A percentile compares a stretch with the other conserved stretches of the same genome.
Evolutionary conservation across 2,113 vertebrate species (phyloP).

Genomic region (Perccottus glenii): DNA sequence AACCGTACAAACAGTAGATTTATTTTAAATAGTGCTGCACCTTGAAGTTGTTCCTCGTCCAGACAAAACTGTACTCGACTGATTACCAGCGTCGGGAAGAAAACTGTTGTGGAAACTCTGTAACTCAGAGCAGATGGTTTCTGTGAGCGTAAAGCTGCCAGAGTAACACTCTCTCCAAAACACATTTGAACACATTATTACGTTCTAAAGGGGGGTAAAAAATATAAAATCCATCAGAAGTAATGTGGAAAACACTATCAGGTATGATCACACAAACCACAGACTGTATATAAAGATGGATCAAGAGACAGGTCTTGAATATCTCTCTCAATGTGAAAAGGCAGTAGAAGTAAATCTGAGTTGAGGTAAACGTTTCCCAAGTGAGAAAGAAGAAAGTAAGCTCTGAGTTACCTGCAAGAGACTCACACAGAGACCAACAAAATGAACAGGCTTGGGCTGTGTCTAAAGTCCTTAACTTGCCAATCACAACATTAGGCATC

Average conservation of each 20-base stretch:
- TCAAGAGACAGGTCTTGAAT: no score
- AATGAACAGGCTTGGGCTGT: no score
- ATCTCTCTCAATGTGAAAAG: not conserved
- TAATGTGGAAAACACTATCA: slow-evolving; percentile 49
- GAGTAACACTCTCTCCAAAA: not conserved
- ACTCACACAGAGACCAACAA: no score
- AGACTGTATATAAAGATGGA: not conserved
- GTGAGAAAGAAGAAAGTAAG: no score
- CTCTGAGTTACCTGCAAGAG: no score
- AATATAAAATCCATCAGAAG: slow-evolving; percentile 2
- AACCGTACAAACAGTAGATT: no score
- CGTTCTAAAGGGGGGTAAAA: not conserved
- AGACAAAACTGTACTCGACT: slow-evolving; percentile 45
- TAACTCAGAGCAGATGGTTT: slow-evolving; percentile 72
- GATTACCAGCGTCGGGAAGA: slow-evolving; percentile 36
- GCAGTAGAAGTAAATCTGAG: no score
- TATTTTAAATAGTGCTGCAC: no score
- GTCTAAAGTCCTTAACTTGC: no score
- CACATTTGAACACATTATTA: slow-evolving; percentile 13
- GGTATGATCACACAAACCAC: not conserved
- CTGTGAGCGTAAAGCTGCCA: slow-evolving; percentile 55
- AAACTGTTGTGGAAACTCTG: slow-evolving; percentile 58
- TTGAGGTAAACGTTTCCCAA: no score
- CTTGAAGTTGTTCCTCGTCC: slow-evolving; percentile 3
- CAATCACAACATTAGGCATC: no score